Evolutionary conservation across 2,888 invertebrate genomes (phyloP), one percentile per base, ranked within the genome.

Genomic region (Eupithecia tripunctaria): DNA sequence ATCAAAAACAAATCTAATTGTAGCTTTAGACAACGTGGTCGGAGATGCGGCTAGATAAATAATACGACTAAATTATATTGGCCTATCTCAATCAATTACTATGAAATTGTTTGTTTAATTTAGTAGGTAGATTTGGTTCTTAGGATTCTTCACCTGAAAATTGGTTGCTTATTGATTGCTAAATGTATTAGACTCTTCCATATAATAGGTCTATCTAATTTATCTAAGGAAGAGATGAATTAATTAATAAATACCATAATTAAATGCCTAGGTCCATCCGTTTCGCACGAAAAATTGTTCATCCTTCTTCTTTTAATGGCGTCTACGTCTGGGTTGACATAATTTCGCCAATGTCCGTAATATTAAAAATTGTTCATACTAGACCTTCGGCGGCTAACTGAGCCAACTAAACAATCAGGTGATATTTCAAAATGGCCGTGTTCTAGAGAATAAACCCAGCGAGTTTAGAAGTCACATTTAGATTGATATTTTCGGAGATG

Each of bases 21-120:
- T 82, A 83, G 83, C 78, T 82, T 84, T 79, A 77, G 76, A 68
- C 75, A 74, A 70, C 71, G 78, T 69, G 75, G 79, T 67, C 51
- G 14, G 32, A 73, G 73, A 70, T 76, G 70, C 69, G 69, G 70
- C 68, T 75, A 75, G 41, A 73, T 71, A 72, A 76, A 75, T 71
- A 76, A 73, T 62, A 21, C 78, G 21, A 25, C 68, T 21, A 72
- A 79, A 74, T 76, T 25, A 12, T 4, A 70, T 66, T 67, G 74
- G 32, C 12, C 10, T 18, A 36, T 32, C 8, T 12, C n/a, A 62
- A 62, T 63, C 60, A 27, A 59, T 59, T 5, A 59, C 15, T 15
- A n/a, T 27, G 47, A 43, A 38, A n/a, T 18, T 43, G 18, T 43
- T 43, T 18, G 32, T 32, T 29, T 29, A n/a, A n/a, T n/a, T n/a